Conservation (phyloP, 2,113 vertebrate species). For the Cavia aperea region DNA sequence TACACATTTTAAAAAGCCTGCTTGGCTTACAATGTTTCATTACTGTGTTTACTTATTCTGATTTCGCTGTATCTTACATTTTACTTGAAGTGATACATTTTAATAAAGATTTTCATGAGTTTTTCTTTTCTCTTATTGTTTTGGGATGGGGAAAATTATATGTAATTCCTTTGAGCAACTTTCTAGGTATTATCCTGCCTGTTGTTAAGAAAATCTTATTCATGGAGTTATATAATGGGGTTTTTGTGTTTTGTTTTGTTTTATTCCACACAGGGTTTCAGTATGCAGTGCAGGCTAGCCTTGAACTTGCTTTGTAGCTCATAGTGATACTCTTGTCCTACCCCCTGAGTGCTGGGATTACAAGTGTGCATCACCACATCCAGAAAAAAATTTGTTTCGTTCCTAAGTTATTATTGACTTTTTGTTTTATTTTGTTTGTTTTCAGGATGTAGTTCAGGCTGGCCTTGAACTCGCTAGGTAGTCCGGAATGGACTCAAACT, state of each 20-base stretch:
- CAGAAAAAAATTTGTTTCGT: too few species aligned
- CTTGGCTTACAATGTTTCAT: neutral
- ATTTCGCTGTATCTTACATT: neutral
- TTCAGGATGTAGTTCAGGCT: neutral
- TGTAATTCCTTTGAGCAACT: neutral
- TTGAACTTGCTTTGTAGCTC: too few species aligned
- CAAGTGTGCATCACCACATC: too few species aligned
- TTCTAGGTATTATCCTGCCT: slow-evolving; percentile 16
- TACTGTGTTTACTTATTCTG: slow-evolving; percentile 30
- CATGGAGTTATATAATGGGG: neutral
- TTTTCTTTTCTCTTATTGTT: neutral
- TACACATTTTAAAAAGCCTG: neutral
- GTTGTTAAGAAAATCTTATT: neutral
- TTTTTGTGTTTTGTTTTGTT: neutral
- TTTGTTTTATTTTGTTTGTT: too few species aligned
- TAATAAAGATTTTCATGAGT: neutral
- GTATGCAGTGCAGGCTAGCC: too few species aligned
- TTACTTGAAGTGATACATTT: neutral
- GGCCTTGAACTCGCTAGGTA: neutral
- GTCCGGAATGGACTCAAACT: neutral
- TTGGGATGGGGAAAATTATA: neutral
- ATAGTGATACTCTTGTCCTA: too few species aligned
- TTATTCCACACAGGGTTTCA: neutral
- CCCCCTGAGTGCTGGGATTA: too few species aligned
- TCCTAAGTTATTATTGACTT: too few species aligned